Conservation (phyloP, 30 jellyfish, hydroid and myxozoan species). For the Cassiopea xamachana region DNA sequence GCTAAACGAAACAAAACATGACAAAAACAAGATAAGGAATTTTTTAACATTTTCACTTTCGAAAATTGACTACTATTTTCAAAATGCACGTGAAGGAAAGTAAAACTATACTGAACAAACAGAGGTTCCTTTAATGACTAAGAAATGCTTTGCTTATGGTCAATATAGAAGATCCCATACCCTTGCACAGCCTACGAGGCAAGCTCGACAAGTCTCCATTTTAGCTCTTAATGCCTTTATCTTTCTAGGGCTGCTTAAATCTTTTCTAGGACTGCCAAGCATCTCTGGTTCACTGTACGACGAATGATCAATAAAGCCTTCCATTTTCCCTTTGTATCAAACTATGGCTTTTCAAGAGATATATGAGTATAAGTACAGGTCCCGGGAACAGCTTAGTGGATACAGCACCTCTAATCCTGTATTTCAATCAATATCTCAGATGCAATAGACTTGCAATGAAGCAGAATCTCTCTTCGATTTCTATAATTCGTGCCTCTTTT, state of each 20-base stretch:
- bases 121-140: too few species aligned
- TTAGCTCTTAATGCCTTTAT: constrained; percentile 37
- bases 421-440: too few species aligned
- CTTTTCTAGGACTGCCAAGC: constrained; percentile 59
- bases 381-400: too few species aligned
- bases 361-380: too few species aligned
- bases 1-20: too few species aligned
- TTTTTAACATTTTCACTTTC: too few species aligned
- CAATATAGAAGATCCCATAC: constrained; percentile 6
- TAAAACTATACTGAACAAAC: too few species aligned
- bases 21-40: too few species aligned
- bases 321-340: constrained; percentile 2
- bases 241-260: constrained; percentile 39
- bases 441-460: not conserved
- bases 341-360: not conserved
- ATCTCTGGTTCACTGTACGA: constrained; percentile 58
- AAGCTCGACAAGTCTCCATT: constrained; percentile 76
- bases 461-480: not conserved
- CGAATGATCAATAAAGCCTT: constrained; percentile 6
- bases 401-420: too few species aligned
- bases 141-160: too few species aligned
- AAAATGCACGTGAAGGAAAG: too few species aligned
- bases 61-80: too few species aligned
- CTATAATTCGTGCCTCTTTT: not conserved
- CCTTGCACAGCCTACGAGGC: constrained; percentile 76